phyloP scores from a whole-genome alignment of 1,140 invertebrate species.

The silkworm (Bombyx mori) region ASM3026992v2 NC_085130.1:11715501-11716000 shows the following conservation, averaged over 20 bases:
- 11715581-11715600: no score
- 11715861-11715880: conserved; percentile 54
- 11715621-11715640: no score
- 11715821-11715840: conserved; percentile 53
- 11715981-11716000: conserved; percentile 54
- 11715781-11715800: conserved; percentile 53
- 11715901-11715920: conserved; percentile 56
- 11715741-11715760: conserved; percentile 57
- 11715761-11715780: conserved; percentile 58
- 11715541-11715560: no score
- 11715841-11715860: conserved; percentile 61
- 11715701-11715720: conserved; percentile 22
- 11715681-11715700: conserved; percentile 18
- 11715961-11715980: conserved; percentile 52
- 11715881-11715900: conserved; percentile 58
- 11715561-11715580: no score
- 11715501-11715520: no score
- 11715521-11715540: no score
- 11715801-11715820: conserved; percentile 59
- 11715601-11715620: no score
- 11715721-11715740: conserved; percentile 54
- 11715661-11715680: background rate
- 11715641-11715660: no score
- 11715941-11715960: conserved; percentile 58
- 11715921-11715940: conserved; percentile 53